Evolutionary conservation across 2,888 invertebrate genomes (phyloP).

Genomic region (Maniola hyperantus): DNA sequence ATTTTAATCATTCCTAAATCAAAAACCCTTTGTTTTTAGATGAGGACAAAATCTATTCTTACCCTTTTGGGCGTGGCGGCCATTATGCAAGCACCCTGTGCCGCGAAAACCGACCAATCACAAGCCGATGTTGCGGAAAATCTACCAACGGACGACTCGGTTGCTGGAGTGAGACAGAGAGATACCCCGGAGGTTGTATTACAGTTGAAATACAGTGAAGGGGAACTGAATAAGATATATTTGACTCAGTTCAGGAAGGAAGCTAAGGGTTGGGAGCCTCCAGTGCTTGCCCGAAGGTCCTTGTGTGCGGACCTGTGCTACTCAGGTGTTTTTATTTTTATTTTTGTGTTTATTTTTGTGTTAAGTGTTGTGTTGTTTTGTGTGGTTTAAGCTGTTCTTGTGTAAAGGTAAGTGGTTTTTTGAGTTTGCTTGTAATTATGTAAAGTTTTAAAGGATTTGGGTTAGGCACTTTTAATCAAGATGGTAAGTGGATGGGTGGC

Average conservation of each 20-base stretch:
- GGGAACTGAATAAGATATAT: slow-evolving; percentile 77
- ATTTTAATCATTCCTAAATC: slow-evolving; percentile 35
- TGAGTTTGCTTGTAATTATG: background rate
- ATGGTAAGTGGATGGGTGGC: no score
- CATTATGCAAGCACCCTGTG: slow-evolving; percentile 43
- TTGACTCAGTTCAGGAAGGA: slow-evolving; percentile 72
- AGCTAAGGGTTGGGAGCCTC: slow-evolving; percentile 50
- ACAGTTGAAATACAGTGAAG: slow-evolving; percentile 72
- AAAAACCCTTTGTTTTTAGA: slow-evolving; percentile 49
- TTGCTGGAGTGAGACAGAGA: slow-evolving; percentile 52
- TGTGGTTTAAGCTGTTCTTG: background rate
- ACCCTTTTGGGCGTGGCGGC: slow-evolving; percentile 65
- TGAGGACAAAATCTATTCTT: slow-evolving; percentile 53
- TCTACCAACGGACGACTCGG: slow-evolving; percentile 51
- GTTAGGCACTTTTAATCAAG: no score
- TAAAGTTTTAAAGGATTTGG: slow-evolving; percentile 8
- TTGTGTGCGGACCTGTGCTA: slow-evolving; percentile 77
- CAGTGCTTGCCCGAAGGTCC: slow-evolving; percentile 63
- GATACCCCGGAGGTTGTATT: slow-evolving; percentile 71
- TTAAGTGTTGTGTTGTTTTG: slow-evolving; percentile 35
- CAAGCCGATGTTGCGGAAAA: slow-evolving; percentile 44
- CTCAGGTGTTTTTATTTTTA: slow-evolving; percentile 64
- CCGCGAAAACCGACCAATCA: slow-evolving; percentile 53
- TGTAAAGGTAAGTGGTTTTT: slow-evolving; percentile 30
- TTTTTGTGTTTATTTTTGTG: slow-evolving; percentile 44